These are phyloP conservation scores for Lanistes nyassanus DNA, from an alignment of 1,140 invertebrate genomes.

Conservation along the genomic window DNA sequence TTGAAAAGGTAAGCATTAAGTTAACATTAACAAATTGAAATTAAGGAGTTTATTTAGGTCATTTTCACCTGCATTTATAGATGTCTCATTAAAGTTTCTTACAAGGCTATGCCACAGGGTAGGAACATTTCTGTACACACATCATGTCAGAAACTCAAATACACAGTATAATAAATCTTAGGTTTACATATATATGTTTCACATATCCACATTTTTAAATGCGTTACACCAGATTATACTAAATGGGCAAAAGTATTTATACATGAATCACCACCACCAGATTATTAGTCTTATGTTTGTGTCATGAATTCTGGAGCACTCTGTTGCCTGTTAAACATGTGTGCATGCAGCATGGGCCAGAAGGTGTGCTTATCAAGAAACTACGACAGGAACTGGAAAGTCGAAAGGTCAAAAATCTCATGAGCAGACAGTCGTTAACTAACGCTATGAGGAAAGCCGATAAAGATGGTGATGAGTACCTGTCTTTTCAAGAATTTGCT, in stretches of 20 bases:
- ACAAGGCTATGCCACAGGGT: background rate
- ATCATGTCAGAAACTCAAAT: background rate
- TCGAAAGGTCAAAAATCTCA: conserved; percentile 33
- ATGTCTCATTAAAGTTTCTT: background rate
- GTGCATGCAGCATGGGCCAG: conserved; percentile 40
- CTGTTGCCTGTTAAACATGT: too few species aligned
- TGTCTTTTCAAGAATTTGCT: conserved; percentile 42
- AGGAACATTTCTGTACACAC: background rate
- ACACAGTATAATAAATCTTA: background rate
- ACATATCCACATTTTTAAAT: background rate
- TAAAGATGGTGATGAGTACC: conserved; percentile 34
- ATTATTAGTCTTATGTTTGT: background rate
- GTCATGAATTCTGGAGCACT: background rate
- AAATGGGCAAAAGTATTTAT: too few species aligned
- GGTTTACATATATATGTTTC: background rate
- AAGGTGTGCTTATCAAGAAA: conserved; percentile 38
- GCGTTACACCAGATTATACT: background rate
- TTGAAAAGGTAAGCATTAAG: conserved; percentile 14
- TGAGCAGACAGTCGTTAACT: conserved; percentile 33
- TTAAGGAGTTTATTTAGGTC: background rate
- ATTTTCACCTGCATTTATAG: background rate
- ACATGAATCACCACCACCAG: background rate
- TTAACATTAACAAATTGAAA: background rate
- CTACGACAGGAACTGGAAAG: conserved; percentile 36
- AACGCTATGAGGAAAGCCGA: conserved; percentile 36